A percentile compares a stretch with the other conserved stretches of the same genome.
Conservation (phyloP, 35 echinoderm and acorn worm species). For the Diadema setosum region DNA sequence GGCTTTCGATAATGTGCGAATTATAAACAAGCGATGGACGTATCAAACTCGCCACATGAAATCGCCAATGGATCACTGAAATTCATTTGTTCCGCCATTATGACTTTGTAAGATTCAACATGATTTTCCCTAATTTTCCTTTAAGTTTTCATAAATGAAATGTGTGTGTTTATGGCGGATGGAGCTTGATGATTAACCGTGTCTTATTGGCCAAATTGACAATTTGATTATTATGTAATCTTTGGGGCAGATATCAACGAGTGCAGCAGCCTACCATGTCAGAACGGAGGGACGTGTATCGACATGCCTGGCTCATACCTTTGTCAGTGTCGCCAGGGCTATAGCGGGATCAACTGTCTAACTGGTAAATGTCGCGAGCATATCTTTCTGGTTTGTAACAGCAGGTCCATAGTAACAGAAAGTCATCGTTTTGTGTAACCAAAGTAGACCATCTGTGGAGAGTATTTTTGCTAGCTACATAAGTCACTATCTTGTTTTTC, state of each 20-base stretch:
- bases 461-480: background rate
- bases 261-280: background rate
- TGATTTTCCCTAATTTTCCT: too few species aligned
- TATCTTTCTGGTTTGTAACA: background rate
- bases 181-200: too few species aligned
- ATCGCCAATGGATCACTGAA: too few species aligned
- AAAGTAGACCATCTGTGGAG: background rate
- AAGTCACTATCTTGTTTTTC: background rate
- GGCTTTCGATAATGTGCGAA: too few species aligned
- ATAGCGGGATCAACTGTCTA: background rate
- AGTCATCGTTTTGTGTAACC: background rate
- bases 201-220: too few species aligned
- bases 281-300: constrained; percentile 19
- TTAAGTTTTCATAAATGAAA: too few species aligned
- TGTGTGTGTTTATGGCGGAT: too few species aligned
- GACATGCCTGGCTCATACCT: background rate
- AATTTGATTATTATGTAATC: too few species aligned
- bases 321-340: background rate
- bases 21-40: too few species aligned
- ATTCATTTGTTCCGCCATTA: too few species aligned
- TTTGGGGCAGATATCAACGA: constrained; percentile 40
- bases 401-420: background rate
- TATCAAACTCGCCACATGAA: too few species aligned
- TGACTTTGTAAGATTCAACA: too few species aligned
- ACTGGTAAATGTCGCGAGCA: background rate